Evolutionary conservation across 2,113 vertebrate species (phyloP).

Genomic region (Poeciliopsis prolifica): DNA sequence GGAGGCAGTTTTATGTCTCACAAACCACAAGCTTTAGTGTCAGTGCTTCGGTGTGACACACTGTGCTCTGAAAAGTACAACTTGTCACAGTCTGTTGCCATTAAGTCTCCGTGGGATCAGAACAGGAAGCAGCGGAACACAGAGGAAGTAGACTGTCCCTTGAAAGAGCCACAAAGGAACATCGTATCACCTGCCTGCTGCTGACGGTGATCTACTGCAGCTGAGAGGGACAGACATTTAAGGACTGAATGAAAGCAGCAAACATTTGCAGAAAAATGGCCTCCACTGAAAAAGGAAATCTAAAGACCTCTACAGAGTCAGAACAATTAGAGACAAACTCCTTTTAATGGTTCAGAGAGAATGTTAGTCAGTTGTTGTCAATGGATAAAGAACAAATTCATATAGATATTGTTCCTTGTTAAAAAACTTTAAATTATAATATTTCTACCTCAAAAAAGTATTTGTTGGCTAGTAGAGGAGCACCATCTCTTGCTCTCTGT

Average conservation of each 20-base stretch:
- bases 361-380: background rate
- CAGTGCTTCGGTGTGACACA: slow-evolving; percentile 26
- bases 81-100: slow-evolving; percentile 31
- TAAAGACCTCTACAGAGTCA: background rate
- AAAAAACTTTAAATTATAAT: background rate
- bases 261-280: background rate
- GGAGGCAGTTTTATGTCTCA: background rate
- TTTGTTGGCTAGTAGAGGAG: background rate
- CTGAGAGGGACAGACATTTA: slow-evolving; percentile 23
- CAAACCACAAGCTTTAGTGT: background rate
- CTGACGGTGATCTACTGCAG: slow-evolving; percentile 12
- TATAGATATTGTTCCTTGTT: background rate
- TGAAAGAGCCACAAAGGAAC: slow-evolving; percentile 24
- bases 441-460: background rate
- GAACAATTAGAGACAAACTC: background rate
- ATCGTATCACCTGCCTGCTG: slow-evolving; percentile 28
- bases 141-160: slow-evolving; percentile 14
- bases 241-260: slow-evolving; percentile 16
- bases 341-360: background rate
- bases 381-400: background rate
- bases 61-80: slow-evolving; percentile 28
- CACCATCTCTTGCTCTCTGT: background rate
- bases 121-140: slow-evolving; percentile 18
- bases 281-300: slow-evolving; percentile 17
- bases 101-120: slow-evolving; percentile 38